A percentile compares a stretch with the other conserved stretches of the same genome.
Conservation (phyloP, 1,140 invertebrate species). For the Zaprionus ghesquierei region DNA sequence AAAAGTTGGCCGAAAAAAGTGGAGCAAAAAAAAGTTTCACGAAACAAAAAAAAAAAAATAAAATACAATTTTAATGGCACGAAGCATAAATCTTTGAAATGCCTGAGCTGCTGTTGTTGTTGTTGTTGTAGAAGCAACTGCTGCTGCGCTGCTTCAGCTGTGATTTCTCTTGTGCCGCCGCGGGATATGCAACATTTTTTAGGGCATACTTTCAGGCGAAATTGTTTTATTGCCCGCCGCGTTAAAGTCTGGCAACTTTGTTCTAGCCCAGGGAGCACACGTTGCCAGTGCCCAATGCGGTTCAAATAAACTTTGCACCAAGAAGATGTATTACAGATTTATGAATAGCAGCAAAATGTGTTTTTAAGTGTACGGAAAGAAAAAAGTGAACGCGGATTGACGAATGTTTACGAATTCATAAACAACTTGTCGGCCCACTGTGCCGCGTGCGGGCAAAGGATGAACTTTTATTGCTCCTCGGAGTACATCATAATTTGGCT, state of each 20-base stretch:
- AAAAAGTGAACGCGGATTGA: not conserved
- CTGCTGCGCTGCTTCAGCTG: conserved; percentile 9
- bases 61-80: conserved; percentile 58
- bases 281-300: too few relatives aligned
- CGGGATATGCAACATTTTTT: conserved; percentile 47
- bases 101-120: not conserved
- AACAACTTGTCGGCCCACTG: conserved; percentile 5
- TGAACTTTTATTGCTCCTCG: conserved; percentile 21
- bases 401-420: not conserved
- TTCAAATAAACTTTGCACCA: too few relatives aligned
- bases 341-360: not conserved
- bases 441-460: not conserved
- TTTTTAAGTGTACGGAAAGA: not conserved
- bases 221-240: conserved; percentile 50
- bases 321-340: conserved; percentile 14
- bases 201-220: conserved; percentile 32
- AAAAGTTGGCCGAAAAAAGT: conserved; percentile 19
- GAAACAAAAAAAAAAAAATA: conserved; percentile 26
- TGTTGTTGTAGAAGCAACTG: not conserved
- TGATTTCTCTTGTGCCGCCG: conserved; percentile 29
- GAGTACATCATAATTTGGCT: conserved; percentile 29
- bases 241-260: conserved; percentile 29
- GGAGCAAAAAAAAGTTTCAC: conserved; percentile 25
- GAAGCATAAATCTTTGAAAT: conserved; percentile 56
- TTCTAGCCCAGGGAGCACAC: not conserved